phyloP scores from a whole-genome alignment of 2,888 invertebrate genomes.

The Drosophila borealis region DNA sequence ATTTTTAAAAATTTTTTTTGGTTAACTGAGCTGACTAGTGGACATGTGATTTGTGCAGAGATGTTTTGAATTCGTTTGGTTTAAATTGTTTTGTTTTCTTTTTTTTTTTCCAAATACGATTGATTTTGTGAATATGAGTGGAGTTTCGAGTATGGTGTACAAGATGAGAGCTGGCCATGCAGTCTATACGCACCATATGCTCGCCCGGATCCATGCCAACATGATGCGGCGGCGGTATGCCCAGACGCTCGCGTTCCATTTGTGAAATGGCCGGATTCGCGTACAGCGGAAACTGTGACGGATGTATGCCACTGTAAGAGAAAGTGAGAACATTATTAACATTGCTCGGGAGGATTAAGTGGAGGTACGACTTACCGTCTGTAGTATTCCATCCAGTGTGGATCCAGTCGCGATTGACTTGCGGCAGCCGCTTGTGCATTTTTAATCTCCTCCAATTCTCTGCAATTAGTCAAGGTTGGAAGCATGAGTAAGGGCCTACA shows the following conservation, averaged over 20 bases:
- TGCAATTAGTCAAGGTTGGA: conserved; percentile 86
- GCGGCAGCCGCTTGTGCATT: conserved; percentile 88
- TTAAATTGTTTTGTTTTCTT: conserved; percentile 23
- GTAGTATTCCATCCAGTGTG: conserved; percentile 96
- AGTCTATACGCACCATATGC: conserved; percentile 89
- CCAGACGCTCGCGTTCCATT: conserved; percentile 94
- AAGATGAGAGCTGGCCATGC: conserved; percentile 52
- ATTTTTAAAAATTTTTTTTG: conserved; percentile 1
- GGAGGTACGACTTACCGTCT: conserved; percentile 84
- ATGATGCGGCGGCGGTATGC: conserved; percentile 88
- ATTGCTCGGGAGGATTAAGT: not conserved
- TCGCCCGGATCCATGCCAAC: conserved; percentile 91
- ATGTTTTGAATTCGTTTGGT: conserved; percentile 49
- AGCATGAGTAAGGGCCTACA: conserved; percentile 29
- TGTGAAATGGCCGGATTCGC: conserved; percentile 92
- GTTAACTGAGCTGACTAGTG: conserved; percentile 53
- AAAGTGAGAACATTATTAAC: not conserved
- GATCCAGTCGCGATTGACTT: conserved; percentile 89
- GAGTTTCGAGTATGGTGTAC: conserved; percentile 49
- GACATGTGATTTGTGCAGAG: conserved; percentile 56
- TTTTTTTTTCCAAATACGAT: conserved; percentile 84
- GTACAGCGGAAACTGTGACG: conserved; percentile 88
- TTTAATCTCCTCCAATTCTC: conserved; percentile 91
- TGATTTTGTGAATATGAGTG: conserved; percentile 83
- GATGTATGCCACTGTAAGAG: conserved; percentile 86